Base-by-base conservation (phyloP, 2,797 vertebrate genomes). In the Fratercula arctica region DNA sequence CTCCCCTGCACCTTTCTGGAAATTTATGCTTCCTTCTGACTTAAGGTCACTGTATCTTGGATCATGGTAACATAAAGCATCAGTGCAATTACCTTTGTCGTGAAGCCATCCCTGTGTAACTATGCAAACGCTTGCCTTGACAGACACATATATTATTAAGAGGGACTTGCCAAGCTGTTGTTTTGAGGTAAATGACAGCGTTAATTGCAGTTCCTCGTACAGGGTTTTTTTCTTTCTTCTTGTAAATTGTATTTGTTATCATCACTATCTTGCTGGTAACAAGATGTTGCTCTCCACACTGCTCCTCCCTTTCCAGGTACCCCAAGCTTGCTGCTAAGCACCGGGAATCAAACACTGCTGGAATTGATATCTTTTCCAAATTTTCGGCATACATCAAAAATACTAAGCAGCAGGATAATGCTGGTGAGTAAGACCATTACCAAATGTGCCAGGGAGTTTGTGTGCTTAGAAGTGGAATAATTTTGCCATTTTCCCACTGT, bases 361-460 rank as follows among this genome's bases (percentile, higher is more conserved):
- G 99, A 93, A 99, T 99, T 0, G 99, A 99, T 94, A 99, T 99
- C 21, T 99, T 99, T 80, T 98, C 99, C 96, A 99, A 98, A 97
- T 99, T 99, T 97, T 99, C 99, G 1, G 99, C 99, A 5, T 99
- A 98, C 76, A 99, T 99, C 86, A 99, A 99, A 96, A 99, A 99
- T 97, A 99, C 98, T 24, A 98, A 98, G 51, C 98, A 99, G 50
- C 99, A 99, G 82, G 98, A 98, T 97, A 99, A 99, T 81, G 97
- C 98, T 9, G 98, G 99, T 99, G 97, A 98, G 99, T 98, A 83
- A 28, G 23, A 35, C 54, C 16, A 9, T 54, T 60, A 35, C 17
- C 53, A 57, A 75, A 63, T 26, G 26, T 79, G 2, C 18, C 45
- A 39, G 13, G 23, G 45, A 59, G 18, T n/a, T 68, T 64, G 11